A percentile compares a stretch with the other conserved stretches of the same genome.
phyloP scores from a whole-genome alignment of 2,888 invertebrate genomes.

The Aplocera efformata region DNA sequence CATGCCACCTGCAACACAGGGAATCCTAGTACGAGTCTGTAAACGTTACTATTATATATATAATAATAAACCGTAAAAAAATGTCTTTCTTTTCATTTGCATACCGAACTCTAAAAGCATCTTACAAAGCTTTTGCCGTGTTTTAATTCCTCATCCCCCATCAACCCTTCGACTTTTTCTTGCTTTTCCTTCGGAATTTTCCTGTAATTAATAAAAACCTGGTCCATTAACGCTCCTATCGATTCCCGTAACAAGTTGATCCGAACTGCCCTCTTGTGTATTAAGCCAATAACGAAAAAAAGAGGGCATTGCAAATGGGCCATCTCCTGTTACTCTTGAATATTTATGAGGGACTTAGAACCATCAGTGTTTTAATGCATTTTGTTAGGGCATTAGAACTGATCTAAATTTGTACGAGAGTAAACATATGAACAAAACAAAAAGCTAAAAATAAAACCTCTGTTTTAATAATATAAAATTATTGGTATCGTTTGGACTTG shows the following conservation, averaged over 20 bases:
- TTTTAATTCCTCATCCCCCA: conserved; percentile 1
- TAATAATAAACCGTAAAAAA: too few relatives aligned
- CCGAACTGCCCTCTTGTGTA: conserved; percentile 69
- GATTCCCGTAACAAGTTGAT: conserved; percentile 67
- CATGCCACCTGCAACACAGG: too few relatives aligned
- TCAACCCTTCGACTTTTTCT: conserved; percentile 9
- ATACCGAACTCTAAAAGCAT: too few relatives aligned
- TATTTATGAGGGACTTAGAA: conserved; percentile 68
- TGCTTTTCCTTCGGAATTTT: conserved; percentile 36
- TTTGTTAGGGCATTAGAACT: conserved; percentile 36
- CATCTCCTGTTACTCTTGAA: conserved; percentile 73
- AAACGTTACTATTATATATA: too few relatives aligned
- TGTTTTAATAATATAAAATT: too few relatives aligned
- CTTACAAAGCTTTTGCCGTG: too few relatives aligned
- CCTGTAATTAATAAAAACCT: conserved; percentile 64
- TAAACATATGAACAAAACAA: conserved; percentile 2
- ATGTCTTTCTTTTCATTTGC: too few relatives aligned
- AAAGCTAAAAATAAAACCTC: too few relatives aligned
- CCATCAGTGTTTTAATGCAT: conserved; percentile 53
- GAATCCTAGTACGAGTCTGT: too few relatives aligned
- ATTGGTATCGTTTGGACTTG: too few relatives aligned
- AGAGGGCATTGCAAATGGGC: conserved; percentile 65
- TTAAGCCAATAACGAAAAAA: conserved; percentile 77
- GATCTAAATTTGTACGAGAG: conserved; percentile 7
- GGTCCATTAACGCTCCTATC: conserved; percentile 68